Percentiles rank a stretch among this genome's conserved stretches.
Conservation (phyloP, 2,797 vertebrate species). For the Merluccius polli region DNA sequence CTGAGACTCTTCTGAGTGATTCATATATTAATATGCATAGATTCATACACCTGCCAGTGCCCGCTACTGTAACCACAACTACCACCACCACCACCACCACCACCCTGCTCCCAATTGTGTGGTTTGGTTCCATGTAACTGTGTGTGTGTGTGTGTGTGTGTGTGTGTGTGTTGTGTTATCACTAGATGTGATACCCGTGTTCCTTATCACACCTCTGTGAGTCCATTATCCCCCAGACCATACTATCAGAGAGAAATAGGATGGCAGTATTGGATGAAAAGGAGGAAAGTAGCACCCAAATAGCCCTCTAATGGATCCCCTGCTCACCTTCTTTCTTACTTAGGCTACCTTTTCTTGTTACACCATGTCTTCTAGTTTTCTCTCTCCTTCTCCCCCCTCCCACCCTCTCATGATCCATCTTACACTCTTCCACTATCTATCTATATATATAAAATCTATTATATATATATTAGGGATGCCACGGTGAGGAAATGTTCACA, state of each 20-base stretch:
- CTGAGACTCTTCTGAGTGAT: not conserved
- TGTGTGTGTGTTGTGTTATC: not conserved
- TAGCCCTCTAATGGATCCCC: not conserved
- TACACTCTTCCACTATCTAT: not conserved
- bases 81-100: not conserved
- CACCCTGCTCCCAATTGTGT: not conserved
- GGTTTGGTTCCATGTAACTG: not conserved
- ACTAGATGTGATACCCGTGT: not conserved
- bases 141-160: slow-evolving; percentile 1
- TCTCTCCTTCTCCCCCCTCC: not conserved
- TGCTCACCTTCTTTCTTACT: not conserved
- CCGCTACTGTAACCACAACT: not conserved
- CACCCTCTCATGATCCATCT: not conserved
- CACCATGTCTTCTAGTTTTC: not conserved
- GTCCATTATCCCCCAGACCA: not conserved
- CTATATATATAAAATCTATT: not conserved
- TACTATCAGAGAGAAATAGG: not conserved
- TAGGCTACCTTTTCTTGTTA: no score
- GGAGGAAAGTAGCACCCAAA: not conserved
- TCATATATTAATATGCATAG: not conserved
- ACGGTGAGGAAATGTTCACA: no score
- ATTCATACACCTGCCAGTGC: not conserved
- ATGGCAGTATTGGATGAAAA: not conserved
- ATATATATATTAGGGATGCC: no score
- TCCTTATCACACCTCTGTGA: not conserved